Conservation (phyloP, 1,140 invertebrate species). For the Plodia interpunctella region DNA sequence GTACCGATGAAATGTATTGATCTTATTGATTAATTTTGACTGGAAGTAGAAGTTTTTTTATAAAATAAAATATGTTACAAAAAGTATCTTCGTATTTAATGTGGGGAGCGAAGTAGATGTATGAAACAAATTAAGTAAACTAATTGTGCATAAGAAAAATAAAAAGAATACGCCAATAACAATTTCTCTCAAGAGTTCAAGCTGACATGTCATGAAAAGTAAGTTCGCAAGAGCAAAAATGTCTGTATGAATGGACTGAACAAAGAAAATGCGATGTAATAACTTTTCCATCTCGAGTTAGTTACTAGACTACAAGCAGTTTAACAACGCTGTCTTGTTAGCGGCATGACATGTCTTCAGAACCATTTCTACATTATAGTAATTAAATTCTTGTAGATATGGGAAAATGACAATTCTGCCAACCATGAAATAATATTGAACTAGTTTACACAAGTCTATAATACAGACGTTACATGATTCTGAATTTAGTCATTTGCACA, state of each 20-base stretch:
- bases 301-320: neutral
- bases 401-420: neutral
- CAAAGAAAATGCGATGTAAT: neutral
- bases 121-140: too few species aligned
- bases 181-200: neutral
- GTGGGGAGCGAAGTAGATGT: too few species aligned
- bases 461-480: too few species aligned
- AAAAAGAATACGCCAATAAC: neutral
- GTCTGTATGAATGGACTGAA: neutral
- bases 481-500: too few species aligned
- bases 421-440: too few species aligned
- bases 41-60: too few species aligned
- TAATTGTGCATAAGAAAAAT: neutral
- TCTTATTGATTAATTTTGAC: too few species aligned
- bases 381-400: neutral
- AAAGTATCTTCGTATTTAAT: too few species aligned
- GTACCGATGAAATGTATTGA: too few species aligned
- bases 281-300: neutral
- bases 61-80: too few species aligned
- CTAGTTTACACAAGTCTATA: too few species aligned
- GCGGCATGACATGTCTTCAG: neutral
- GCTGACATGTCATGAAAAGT: neutral
- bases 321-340: conserved; percentile 1
- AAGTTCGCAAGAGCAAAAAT: neutral
- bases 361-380: neutral